Base-by-base conservation (phyloP, 2,113 vertebrate species). In the Vicugna pacos region DNA sequence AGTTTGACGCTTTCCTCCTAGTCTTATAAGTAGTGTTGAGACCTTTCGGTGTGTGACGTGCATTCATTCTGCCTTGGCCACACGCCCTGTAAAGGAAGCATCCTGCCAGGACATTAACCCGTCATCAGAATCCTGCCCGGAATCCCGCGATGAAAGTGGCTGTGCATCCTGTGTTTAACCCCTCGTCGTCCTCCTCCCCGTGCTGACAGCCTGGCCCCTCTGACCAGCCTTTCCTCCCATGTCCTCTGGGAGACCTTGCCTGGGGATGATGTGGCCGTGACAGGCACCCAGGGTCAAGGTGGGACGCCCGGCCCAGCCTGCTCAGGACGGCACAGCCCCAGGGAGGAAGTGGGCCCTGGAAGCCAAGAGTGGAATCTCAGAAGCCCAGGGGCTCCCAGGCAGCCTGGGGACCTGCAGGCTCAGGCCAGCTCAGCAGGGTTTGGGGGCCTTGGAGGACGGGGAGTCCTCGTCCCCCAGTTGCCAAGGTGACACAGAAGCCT, bases 251-350 rank as follows among this genome's bases (percentile, higher is more conserved):
- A 58, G 38, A 28, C 56, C 56, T n/a, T 62, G 28, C 52, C 84
- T 9, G 16, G 52, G 58, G 56, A 26, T 14, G 1, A 8, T 1
- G 10, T 0, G 19, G 32, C 80, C 3, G 3, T 62, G 75, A 65
- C 46, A 67, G 60, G 46, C 26, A 0, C 15, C 5, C 0, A 1
- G 64, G 32, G 6, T 28, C 2, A 9, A 50, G 38, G 22, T 48
- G 5, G 32, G 58, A 70, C 32, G 1, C 56, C 62, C 0, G 3
- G 84, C 15, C 58, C 24, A 5, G 83, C n/a, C 46, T 8, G 11
- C 42, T n/a, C 58, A 19, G 38, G 32, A 14, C 0, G 0, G 28
- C 30, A 1, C 19, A 6, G 60, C 16, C 42, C 35, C 3, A 0
- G n/a, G 58, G 14, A 13, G 32, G 24, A 38, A 14, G 38, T 2